phyloP scores from a whole-genome alignment of 2,113 vertebrate species.

The Notothenia coriiceps region DNA sequence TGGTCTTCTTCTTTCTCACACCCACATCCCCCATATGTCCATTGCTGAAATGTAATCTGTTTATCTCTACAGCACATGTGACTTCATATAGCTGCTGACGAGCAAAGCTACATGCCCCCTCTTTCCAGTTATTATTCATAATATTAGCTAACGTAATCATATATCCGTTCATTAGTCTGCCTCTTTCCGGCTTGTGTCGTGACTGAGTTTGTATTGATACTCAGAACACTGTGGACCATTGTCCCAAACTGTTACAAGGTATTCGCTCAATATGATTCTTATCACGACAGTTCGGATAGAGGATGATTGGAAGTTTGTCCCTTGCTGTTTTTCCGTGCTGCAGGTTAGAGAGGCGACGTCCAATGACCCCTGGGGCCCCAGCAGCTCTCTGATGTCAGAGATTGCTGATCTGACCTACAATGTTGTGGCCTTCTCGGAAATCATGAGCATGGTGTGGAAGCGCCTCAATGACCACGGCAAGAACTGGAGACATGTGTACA shows the following conservation, averaged over 20 bases:
- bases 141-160: slow-evolving; percentile 26
- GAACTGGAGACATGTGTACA: slow-evolving; percentile 95
- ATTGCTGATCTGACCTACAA: slow-evolving; percentile 94
- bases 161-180: slow-evolving; percentile 16
- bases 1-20: slow-evolving; percentile 3
- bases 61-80: slow-evolving; percentile 15
- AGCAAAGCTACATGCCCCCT: slow-evolving; percentile 1
- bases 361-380: slow-evolving; percentile 93
- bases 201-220: slow-evolving; percentile 23
- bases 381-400: slow-evolving; percentile 93
- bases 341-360: slow-evolving; percentile 91
- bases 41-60: not conserved
- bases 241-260: slow-evolving; percentile 1
- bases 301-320: slow-evolving; percentile 9
- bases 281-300: not conserved
- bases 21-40: not conserved
- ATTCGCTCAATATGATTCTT: slow-evolving; percentile 6
- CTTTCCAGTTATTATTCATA: slow-evolving; percentile 13
- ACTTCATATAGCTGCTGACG: slow-evolving; percentile 31
- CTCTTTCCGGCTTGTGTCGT: slow-evolving; percentile 9
- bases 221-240: slow-evolving; percentile 16
- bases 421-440: slow-evolving; percentile 93
- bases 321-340: slow-evolving; percentile 20
- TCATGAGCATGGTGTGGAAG: slow-evolving; percentile 96
- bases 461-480: slow-evolving; percentile 94